Evolutionary conservation across 1,140 invertebrate species (phyloP).

Genomic region (Protaetia brevitarsis): DNA sequence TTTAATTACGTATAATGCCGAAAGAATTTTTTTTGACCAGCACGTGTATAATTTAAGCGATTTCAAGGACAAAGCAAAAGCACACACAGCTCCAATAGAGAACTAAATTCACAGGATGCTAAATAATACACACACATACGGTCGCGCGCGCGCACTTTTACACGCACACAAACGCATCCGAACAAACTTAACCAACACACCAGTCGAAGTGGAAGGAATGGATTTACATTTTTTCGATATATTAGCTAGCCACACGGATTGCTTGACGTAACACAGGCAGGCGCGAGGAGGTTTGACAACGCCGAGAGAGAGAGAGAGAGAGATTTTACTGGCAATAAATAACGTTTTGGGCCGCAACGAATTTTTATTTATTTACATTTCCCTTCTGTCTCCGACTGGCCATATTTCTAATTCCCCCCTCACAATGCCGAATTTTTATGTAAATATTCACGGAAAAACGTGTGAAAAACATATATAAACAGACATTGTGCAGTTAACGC

Average conservation of each 20-base stretch:
- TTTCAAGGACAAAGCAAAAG: background rate
- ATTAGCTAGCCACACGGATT: too few species aligned
- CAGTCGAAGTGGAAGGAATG: background rate
- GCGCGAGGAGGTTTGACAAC: too few species aligned
- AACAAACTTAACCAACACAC: too few species aligned
- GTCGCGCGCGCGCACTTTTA: too few species aligned
- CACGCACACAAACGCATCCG: too few species aligned
- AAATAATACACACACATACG: background rate
- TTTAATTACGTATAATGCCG: background rate
- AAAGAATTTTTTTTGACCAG: slow-evolving; percentile 11
- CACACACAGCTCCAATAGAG: background rate
- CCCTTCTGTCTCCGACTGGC: too few species aligned
- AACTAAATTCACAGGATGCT: slow-evolving; percentile 3
- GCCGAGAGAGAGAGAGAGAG: too few species aligned
- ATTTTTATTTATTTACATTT: too few species aligned
- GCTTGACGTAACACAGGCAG: too few species aligned
- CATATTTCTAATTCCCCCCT: too few species aligned
- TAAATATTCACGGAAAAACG: slow-evolving; percentile 1
- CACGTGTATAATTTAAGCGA: slow-evolving; percentile 11
- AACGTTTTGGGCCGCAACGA: too few species aligned
- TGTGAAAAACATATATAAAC: slow-evolving; percentile 5
- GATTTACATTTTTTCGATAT: background rate
- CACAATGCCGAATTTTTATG: background rate
- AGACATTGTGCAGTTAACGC: background rate
- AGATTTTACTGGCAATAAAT: too few species aligned